A percentile compares a stretch with the other conserved stretches of the same genome.
Conservation (phyloP, 2,797 vertebrate species). For the Pachyuromys duprasi region DNA sequence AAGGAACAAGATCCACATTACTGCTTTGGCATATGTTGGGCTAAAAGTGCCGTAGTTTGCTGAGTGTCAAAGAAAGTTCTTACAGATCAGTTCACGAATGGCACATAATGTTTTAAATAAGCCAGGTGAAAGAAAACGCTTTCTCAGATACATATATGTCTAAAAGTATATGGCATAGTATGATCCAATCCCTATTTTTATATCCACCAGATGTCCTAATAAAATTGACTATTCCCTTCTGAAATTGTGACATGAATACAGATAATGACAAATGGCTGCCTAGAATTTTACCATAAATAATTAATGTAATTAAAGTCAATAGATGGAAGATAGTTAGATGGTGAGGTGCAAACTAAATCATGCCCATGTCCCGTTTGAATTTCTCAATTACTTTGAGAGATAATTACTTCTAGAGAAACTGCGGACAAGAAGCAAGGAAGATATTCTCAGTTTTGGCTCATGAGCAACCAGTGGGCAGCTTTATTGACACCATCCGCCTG, state of each 20-base stretch:
- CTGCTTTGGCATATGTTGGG: background rate
- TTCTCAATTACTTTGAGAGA: constrained; percentile 43
- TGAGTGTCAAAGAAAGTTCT: background rate
- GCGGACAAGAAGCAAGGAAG: background rate
- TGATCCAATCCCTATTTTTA: background rate
- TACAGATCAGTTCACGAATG: background rate
- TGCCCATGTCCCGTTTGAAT: background rate
- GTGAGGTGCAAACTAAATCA: background rate
- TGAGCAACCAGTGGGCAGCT: background rate
- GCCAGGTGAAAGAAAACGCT: background rate
- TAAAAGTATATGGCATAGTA: background rate
- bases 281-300: constrained; percentile 55
- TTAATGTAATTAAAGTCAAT: background rate
- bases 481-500: background rate
- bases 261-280: background rate
- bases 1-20: background rate
- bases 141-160: background rate
- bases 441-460: background rate
- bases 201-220: background rate
- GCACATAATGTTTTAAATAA: background rate
- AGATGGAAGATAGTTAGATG: background rate
- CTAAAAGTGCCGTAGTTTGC: background rate
- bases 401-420: background rate
- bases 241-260: background rate
- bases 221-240: background rate